Conservation (phyloP, 2,888 invertebrate species). For the Chymomyza fuscimana region DNA sequence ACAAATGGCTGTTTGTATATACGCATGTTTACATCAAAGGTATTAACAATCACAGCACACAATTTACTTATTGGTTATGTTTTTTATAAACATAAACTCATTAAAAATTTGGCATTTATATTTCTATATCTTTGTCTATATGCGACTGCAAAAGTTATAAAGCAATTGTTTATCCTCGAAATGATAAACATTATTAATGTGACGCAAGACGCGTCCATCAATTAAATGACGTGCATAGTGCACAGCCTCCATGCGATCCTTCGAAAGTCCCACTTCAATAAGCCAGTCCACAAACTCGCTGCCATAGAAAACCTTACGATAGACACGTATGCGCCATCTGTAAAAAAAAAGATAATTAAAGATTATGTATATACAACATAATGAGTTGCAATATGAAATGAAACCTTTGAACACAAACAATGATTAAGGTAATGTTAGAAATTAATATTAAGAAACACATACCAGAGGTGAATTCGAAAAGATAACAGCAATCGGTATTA, state of each 20-base stretch:
- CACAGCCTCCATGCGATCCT: conserved; percentile 88
- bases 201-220: conserved; percentile 90
- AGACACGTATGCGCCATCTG: conserved; percentile 90
- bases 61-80: conserved; percentile 40
- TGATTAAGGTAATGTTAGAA: not conserved
- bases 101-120: conserved; percentile 60
- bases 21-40: conserved; percentile 16
- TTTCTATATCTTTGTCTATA: conserved; percentile 56
- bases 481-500: not conserved
- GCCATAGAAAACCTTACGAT: conserved; percentile 91
- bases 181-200: conserved; percentile 90
- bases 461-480: no score
- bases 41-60: conserved; percentile 70
- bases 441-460: no score
- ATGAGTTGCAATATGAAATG: not conserved
- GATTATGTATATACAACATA: not conserved
- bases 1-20: conserved; percentile 58
- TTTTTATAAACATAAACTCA: conserved; percentile 39
- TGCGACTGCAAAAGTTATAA: conserved; percentile 85
- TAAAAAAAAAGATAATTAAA: conserved; percentile 45
- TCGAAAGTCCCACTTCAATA: conserved; percentile 88
- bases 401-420: not conserved
- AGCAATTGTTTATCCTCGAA: conserved; percentile 91
- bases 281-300: conserved; percentile 93
- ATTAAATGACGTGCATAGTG: conserved; percentile 91